Percentiles rank a stretch among this genome's conserved stretches.
Evolutionary conservation across 2,888 invertebrate genomes (phyloP).

Genomic region (Psylliodes chrysocephalus): DNA sequence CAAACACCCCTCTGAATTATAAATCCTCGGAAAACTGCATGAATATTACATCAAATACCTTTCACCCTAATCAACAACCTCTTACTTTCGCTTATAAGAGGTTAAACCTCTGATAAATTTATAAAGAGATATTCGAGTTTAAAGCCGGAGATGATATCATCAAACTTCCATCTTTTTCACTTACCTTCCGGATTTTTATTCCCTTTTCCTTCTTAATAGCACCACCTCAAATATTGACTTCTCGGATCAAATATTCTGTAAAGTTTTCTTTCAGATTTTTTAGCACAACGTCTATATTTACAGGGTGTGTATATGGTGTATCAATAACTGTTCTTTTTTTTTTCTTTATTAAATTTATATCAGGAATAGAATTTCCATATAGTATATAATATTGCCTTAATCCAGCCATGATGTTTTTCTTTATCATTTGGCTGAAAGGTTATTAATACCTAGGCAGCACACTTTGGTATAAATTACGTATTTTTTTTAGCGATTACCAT

Average conservation of each 20-base stretch:
- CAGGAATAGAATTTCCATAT: too few species aligned
- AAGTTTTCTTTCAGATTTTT: constrained; percentile 44
- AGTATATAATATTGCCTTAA: too few species aligned
- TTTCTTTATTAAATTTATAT: too few species aligned
- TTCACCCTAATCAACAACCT: constrained; percentile 31
- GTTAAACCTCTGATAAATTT: constrained; percentile 41
- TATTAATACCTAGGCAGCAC: too few species aligned
- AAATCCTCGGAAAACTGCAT: constrained; percentile 7
- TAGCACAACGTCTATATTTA: constrained; percentile 37
- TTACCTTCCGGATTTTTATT: constrained; percentile 42
- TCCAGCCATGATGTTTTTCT: too few species aligned
- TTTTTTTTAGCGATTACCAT: too few species aligned
- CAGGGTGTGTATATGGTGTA: too few species aligned
- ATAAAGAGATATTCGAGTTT: constrained; percentile 30
- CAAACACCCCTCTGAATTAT: background rate
- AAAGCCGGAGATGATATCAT: constrained; percentile 28
- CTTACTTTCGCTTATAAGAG: constrained; percentile 28
- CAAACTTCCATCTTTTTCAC: constrained; percentile 42
- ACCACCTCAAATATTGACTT: constrained; percentile 50
- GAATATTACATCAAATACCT: constrained; percentile 33
- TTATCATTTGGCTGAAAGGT: too few species aligned
- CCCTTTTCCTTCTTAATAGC: constrained; percentile 52
- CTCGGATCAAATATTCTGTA: constrained; percentile 61
- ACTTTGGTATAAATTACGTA: too few species aligned
- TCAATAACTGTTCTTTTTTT: too few species aligned